Evolutionary conservation across 2,797 vertebrate species (phyloP), one percentile per base, ranked within the genome.

Genomic region (Gobionotothen gibberifrons): DNA sequence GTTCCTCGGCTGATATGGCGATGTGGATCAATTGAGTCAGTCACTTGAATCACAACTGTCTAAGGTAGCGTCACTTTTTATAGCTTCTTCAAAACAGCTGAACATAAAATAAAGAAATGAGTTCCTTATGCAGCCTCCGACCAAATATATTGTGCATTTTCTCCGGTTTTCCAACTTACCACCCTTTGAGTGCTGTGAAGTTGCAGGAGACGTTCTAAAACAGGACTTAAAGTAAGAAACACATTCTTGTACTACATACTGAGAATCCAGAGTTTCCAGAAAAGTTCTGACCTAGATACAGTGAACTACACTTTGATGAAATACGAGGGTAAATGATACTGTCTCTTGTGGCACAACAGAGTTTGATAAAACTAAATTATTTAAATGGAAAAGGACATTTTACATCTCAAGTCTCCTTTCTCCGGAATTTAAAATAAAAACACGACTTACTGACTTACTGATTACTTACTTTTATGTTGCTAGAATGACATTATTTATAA

Each of bases 91-190:
- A 74, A 79, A 83, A 76, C 42, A 69, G 26, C 48, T 68, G 76
- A 69, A 70, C 78, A 73, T 29, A 49, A 62, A 83, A 81, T 76
- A 14, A 56, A 83, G 39, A 72, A 82, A 79, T 54, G 5, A 48
- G 32, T 85, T 84, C 80, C 73, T 81, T 61, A 67, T 82, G 65
- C 49, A 62, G 78, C 51, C 21, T 69, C 55, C 61, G 53, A 39
- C 65, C 71, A 69, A 73, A 65, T 26, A 61, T 43, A 40, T 44
- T 64, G 48, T 72, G 39, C 42, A 76, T 83, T 83, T 77, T 48
- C 39, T 79, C 36, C 6, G 4, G 53, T 67, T 72, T 55, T 65
- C 51, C 11, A 63, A 39, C 44, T 58, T 21, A 59, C 19, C 52
- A 26, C 69, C 67, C 49, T 73, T 59, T 68, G 55, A 80, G 71